These are phyloP conservation scores for Diplodus sargus DNA, from an alignment of 2,797 vertebrate species.

Conservation along the genomic window DNA sequence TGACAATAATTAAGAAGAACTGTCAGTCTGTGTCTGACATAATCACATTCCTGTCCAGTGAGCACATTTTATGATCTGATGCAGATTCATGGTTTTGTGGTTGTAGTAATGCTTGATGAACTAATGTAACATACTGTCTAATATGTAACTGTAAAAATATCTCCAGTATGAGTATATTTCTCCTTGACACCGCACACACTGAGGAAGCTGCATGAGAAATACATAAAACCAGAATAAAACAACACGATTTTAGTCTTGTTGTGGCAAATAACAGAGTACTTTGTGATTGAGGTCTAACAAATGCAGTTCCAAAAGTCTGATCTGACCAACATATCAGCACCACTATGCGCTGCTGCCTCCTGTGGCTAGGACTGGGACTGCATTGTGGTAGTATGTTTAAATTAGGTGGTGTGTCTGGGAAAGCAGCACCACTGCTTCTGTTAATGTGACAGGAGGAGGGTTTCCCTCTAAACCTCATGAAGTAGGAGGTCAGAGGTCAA, in stretches of 20 bases:
- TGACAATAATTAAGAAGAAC: too few relatives aligned
- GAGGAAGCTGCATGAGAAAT: neutral
- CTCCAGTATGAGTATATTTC: neutral
- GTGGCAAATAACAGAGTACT: neutral
- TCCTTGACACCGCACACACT: too few relatives aligned
- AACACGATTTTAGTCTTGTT: neutral
- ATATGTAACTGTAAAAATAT: neutral
- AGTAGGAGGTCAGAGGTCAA: neutral
- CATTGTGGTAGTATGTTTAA: too few relatives aligned
- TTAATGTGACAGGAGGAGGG: neutral
- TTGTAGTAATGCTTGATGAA: neutral
- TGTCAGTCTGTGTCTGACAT: neutral
- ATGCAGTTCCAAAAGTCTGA: neutral
- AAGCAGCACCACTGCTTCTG: neutral
- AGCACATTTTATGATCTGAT: neutral
- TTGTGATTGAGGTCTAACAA: neutral
- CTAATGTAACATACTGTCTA: neutral
- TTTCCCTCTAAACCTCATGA: neutral
- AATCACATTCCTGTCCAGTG: neutral
- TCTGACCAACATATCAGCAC: neutral
- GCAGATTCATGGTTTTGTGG: neutral
- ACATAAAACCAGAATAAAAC: neutral
- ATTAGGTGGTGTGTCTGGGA: too few relatives aligned
- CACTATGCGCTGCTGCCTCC: neutral
- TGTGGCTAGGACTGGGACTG: too few relatives aligned